Percentiles rank a stretch among this genome's conserved stretches.
These are phyloP conservation scores for Parotocinclus haroldoi DNA, from an alignment of 2,797 vertebrate genomes.

Conservation along the genomic window DNA sequence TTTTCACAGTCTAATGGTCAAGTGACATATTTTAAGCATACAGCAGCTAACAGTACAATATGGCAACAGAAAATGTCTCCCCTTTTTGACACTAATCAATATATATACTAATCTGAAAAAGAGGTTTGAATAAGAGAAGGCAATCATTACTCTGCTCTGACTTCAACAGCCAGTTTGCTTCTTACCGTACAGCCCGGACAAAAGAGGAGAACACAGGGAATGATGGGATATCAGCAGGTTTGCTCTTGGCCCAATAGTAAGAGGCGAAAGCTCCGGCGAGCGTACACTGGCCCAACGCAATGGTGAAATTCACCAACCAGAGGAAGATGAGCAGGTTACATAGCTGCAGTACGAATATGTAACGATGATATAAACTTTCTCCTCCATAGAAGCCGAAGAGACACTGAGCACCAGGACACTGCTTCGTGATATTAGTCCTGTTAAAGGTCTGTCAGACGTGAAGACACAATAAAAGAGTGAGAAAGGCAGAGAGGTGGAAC, in stretches of 20 bases:
- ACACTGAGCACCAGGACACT: conserved; percentile 79
- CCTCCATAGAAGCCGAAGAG: conserved; percentile 87
- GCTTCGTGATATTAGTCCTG: conserved; percentile 67
- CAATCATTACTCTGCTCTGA: no score
- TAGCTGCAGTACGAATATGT: conserved; percentile 81
- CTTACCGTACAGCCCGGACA: conserved; percentile 80
- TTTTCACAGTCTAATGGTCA: no score
- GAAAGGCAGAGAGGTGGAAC: no score
- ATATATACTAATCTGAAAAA: no score
- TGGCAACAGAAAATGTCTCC: no score
- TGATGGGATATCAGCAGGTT: conserved; percentile 81
- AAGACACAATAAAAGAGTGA: no score
- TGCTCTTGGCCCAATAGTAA: conserved; percentile 88
- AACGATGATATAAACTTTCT: conserved; percentile 76
- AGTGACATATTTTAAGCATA: no score
- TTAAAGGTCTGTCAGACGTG: conserved; percentile 74
- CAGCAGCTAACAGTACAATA: no score
- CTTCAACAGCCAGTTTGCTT: background rate
- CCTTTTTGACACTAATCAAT: no score
- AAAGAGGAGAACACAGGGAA: conserved; percentile 82
- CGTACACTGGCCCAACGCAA: conserved; percentile 86
- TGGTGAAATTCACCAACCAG: conserved; percentile 86
- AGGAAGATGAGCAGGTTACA: conserved; percentile 85
- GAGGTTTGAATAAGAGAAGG: no score
- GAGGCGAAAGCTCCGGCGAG: conserved; percentile 87